These are phyloP conservation scores for Antheraea mylitta DNA, from an alignment of 1,140 invertebrate genomes.

Conservation along the genomic window DNA sequence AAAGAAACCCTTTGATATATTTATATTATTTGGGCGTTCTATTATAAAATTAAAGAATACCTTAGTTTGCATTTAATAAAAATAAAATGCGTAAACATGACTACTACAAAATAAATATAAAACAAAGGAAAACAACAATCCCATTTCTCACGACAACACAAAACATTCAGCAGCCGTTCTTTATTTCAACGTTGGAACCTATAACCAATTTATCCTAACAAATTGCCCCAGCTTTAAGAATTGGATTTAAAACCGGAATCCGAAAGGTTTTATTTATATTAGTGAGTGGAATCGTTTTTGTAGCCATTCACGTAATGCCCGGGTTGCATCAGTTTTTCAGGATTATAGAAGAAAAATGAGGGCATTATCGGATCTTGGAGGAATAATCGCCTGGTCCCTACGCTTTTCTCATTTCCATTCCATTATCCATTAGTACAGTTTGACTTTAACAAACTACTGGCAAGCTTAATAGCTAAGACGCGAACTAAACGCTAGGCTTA, in stretches of 20 bases:
- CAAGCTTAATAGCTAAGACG: conserved; percentile 7
- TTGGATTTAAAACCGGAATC: conserved; percentile 31
- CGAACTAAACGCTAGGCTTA: conserved; percentile 10
- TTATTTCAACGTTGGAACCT: conserved; percentile 5
- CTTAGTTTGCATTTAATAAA: not conserved
- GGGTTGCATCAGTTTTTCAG: conserved; percentile 57
- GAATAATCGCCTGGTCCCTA: conserved; percentile 46
- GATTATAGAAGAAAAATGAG: conserved; percentile 66
- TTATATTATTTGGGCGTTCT: no score
- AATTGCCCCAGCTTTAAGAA: conserved; percentile 28
- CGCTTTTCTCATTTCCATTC: conserved; percentile 57
- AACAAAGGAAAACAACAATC: not conserved
- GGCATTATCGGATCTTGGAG: conserved; percentile 61
- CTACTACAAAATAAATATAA: not conserved
- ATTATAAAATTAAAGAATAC: no score
- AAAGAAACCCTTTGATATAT: no score
- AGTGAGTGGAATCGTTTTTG: conserved; percentile 34
- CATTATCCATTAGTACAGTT: conserved; percentile 29
- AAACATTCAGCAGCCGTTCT: conserved; percentile 6
- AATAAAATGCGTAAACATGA: not conserved
- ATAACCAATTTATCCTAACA: conserved; percentile 26
- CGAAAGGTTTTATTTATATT: conserved; percentile 42
- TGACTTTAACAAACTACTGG: conserved; percentile 7
- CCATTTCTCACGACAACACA: not conserved
- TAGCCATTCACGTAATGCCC: conserved; percentile 35